Evolutionary conservation across 2,113 vertebrate species (phyloP).

Genomic region (Cariama cristata): DNA sequence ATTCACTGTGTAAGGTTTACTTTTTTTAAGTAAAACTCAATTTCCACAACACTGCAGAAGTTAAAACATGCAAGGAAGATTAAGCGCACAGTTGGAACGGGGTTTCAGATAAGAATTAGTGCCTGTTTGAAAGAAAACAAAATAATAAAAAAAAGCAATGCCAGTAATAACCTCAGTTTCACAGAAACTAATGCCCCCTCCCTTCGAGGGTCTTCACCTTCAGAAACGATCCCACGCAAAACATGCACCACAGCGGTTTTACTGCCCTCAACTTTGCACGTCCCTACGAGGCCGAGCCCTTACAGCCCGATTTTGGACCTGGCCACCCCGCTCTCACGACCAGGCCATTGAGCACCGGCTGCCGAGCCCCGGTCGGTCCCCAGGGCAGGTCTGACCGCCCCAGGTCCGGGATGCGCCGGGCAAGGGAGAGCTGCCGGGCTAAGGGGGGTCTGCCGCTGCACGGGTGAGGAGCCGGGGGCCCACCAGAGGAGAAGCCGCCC

Average conservation of each 20-base stretch:
- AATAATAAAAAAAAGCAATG: not conserved
- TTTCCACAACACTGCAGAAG: not conserved
- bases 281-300: not conserved
- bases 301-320: not conserved
- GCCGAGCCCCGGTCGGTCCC: not conserved
- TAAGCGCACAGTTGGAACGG: not conserved
- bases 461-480: not conserved
- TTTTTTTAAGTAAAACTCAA: not conserved
- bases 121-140: not conserved
- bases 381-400: not conserved
- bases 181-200: not conserved
- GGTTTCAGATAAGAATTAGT: not conserved
- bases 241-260: not conserved
- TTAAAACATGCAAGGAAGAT: not conserved
- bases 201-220: not conserved
- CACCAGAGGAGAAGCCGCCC: not conserved
- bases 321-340: not conserved
- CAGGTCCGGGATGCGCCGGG: not conserved
- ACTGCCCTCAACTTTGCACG: not conserved
- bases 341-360: not conserved
- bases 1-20: not conserved
- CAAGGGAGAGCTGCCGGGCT: not conserved
- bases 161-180: not conserved
- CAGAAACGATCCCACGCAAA: not conserved
- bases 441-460: not conserved